Conservation (phyloP, 2,113 vertebrate species). For the Eublepharis macularius region DNA sequence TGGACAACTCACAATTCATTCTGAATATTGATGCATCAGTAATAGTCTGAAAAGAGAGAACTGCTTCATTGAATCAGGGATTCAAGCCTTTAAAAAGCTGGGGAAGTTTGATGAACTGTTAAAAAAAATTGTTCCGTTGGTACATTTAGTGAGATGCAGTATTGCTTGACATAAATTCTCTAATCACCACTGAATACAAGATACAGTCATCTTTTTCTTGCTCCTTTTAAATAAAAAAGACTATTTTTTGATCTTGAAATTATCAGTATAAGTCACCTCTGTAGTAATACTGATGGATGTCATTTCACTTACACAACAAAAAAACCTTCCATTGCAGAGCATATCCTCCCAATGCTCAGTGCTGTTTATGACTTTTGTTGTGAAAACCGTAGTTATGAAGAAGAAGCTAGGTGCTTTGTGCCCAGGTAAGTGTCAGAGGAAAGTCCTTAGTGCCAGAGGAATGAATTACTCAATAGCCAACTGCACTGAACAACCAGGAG, state of each 20-base stretch:
- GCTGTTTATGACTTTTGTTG: too few relatives aligned
- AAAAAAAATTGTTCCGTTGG: conserved; percentile 55
- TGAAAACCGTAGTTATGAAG: too few relatives aligned
- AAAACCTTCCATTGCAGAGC: neutral
- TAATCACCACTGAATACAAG: conserved; percentile 44
- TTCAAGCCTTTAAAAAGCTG: neutral
- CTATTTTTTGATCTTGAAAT: conserved; percentile 51
- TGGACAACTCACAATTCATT: neutral
- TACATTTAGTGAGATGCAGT: conserved; percentile 61
- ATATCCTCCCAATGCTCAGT: too few relatives aligned
- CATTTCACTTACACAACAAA: conserved; percentile 15
- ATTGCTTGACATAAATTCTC: conserved; percentile 52
- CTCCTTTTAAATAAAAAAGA: conserved; percentile 30
- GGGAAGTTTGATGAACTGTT: neutral
- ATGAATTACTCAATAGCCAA: too few relatives aligned
- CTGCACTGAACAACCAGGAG: too few relatives aligned
- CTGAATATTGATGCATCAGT: neutral
- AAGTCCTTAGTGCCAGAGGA: too few relatives aligned
- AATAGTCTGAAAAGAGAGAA: neutral
- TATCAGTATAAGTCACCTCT: conserved; percentile 57
- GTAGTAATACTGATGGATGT: conserved; percentile 36
- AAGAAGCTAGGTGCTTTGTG: too few relatives aligned
- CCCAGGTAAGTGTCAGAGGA: too few relatives aligned
- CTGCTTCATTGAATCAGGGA: neutral
- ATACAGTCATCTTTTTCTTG: conserved; percentile 43